Evolutionary conservation across 2,888 invertebrate genomes (phyloP), one percentile per base, ranked within the genome.

Genomic region (Acronicta alni): DNA sequence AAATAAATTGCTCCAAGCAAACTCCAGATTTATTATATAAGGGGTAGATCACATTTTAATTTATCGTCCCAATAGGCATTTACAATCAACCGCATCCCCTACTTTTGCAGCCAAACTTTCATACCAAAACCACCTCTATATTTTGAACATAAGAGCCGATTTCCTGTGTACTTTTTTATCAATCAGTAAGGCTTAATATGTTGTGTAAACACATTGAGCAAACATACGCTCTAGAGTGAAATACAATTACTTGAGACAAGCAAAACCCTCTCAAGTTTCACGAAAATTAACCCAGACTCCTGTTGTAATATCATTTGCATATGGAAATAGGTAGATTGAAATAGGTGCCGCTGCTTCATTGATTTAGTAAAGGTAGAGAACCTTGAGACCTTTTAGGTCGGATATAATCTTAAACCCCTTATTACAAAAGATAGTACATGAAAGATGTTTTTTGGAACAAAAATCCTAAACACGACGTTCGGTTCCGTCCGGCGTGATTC

Each of bases 1-100:
- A 75, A 77, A 74, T 69, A 72, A 80, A 78, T 79, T 69, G 66
- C 68, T 62, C 16, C 30, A 20, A 59, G 52, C 62, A 48, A 64
- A 57, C 67, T 69, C 51, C 52, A 17, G 41, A 61, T 76, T 73
- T 70, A 72, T 79, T 23, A 26, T 9, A 67, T 68, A 71, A 71
- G 61, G 51, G 70, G 58, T 53, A 72, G 68, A 71, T 72, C 57
- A 51, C 65, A 55, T 72, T 78, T 76, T 78, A 80, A 82, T 80
- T 79, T 80, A 77, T 75, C 67, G 67, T 72, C 64, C 55, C 43
- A 56, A 64, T 63, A 65, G 58, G 47, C 57, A 70, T 69, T 64
- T 67, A 64, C 45, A 57, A 61, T 59, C 55, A 55, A 42, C 57
- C 55, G 45, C 53, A 63, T 14, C 39, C n/a, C 6, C 20, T 43